Evolutionary conservation across 2,797 vertebrate species (phyloP).

Genomic region (Australoheros facetus): DNA sequence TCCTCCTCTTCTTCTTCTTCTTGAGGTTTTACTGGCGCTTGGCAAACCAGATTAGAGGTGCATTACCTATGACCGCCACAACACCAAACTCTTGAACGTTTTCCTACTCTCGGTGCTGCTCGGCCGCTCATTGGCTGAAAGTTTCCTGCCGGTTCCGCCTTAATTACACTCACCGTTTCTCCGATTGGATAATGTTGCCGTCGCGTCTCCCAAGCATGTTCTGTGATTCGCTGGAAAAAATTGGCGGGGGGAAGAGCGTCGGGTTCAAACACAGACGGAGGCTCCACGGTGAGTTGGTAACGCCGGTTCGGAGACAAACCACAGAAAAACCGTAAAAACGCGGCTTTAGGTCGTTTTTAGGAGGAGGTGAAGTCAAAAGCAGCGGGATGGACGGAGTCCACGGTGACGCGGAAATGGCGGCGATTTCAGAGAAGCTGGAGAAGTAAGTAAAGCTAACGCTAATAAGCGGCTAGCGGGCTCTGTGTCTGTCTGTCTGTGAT

Average conservation of each 20-base stretch:
- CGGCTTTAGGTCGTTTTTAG: not conserved
- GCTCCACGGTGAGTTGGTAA: not conserved
- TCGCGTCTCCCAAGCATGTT: not conserved
- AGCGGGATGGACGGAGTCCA: not conserved
- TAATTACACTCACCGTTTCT: rapidly evolving
- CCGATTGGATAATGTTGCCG: not conserved
- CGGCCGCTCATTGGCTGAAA: not conserved
- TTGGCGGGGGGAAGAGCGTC: conserved; percentile 26
- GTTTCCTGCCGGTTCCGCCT: not conserved
- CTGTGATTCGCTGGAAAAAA: conserved; percentile 33
- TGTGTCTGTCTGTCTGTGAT: too few species aligned
- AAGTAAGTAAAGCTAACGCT: conserved; percentile 51
- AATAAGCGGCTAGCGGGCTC: not conserved
- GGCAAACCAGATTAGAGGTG: too few species aligned
- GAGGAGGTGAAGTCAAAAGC: not conserved
- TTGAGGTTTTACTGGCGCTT: too few species aligned
- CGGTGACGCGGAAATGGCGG: not conserved
- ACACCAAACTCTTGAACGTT: too few species aligned
- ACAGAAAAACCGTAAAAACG: not conserved
- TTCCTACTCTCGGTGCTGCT: too few species aligned
- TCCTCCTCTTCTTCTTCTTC: too few species aligned
- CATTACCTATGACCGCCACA: too few species aligned
- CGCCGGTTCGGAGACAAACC: not conserved
- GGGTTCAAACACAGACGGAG: not conserved
- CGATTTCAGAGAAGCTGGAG: conserved; percentile 47